Percentiles rank a stretch among this genome's conserved stretches.
Conservation (phyloP, 2,888 invertebrate species). For the Caenorhabditis sp. region DNA sequence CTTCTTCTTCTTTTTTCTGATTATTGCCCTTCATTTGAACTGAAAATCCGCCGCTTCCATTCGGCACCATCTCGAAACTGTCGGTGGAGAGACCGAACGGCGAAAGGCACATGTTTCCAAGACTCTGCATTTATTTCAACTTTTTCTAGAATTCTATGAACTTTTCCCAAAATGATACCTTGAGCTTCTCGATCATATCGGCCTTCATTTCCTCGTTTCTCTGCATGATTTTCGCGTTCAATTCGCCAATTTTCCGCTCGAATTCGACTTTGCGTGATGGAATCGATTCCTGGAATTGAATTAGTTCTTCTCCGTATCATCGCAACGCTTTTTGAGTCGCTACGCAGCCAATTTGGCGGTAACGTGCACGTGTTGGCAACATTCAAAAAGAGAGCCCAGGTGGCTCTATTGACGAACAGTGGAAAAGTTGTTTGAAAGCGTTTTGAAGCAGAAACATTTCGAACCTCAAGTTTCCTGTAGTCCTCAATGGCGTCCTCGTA, state of each 20-base stretch:
- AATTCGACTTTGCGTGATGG: conserved; percentile 32
- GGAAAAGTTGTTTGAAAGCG: background rate
- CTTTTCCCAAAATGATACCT: no score
- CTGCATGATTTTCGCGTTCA: background rate
- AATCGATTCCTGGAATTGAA: conserved; percentile 12
- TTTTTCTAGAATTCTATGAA: no score
- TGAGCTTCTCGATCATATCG: conserved; percentile 55
- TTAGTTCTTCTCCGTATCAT: no score
- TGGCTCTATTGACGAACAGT: no score
- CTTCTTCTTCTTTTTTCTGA: no score
- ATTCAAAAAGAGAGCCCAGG: no score
- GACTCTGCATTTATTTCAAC: conserved; percentile 71
- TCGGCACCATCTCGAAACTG: conserved; percentile 72
- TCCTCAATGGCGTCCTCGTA: conserved; percentile 60
- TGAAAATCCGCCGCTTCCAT: conserved; percentile 73
- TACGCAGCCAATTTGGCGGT: no score
- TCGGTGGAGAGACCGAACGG: conserved; percentile 76
- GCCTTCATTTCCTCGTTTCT: conserved; percentile 42
- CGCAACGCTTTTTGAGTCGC: no score
- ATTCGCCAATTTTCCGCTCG: conserved; percentile 44
- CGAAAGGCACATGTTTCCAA: conserved; percentile 57
- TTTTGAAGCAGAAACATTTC: no score
- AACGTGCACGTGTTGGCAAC: no score
- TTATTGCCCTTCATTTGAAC: conserved; percentile 68
- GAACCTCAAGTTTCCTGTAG: conserved; percentile 61